Evolutionary conservation across 2,797 vertebrate genomes (phyloP).

Genomic region (Chiroxiphia lanceolata): DNA sequence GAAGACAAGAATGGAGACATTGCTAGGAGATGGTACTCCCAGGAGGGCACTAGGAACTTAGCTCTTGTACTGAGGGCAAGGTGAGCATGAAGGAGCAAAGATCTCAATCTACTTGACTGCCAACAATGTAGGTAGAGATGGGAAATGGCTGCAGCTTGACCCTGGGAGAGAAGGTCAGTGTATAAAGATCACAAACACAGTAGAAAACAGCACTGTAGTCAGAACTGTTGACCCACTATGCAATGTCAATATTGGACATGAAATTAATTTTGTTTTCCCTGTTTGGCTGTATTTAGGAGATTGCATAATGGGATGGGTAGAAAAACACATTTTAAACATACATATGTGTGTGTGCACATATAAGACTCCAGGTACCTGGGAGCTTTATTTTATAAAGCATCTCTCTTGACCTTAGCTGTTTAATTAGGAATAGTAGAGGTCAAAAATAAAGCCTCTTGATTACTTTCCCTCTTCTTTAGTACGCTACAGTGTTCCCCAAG

Average conservation of each 20-base stretch:
- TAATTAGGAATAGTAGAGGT: background rate
- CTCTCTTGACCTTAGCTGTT: background rate
- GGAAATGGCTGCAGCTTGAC: background rate
- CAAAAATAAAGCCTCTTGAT: background rate
- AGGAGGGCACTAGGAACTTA: background rate
- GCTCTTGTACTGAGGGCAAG: background rate
- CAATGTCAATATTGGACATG: background rate
- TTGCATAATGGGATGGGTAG: background rate
- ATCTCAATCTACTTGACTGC: background rate
- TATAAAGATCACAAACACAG: background rate
- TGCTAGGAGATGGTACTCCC: background rate
- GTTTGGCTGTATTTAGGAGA: background rate
- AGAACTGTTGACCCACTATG: background rate
- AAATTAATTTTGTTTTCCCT: background rate
- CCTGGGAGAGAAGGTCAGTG: background rate
- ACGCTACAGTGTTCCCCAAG: background rate
- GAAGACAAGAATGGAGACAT: background rate
- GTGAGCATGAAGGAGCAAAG: background rate
- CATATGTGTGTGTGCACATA: rapidly evolving
- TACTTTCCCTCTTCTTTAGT: background rate
- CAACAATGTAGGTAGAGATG: background rate
- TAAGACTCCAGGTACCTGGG: rapidly evolving
- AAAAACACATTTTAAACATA: background rate
- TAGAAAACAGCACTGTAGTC: background rate
- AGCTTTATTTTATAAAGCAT: background rate